A percentile compares a stretch with the other conserved stretches of the same genome.
Conservation (phyloP, 2,113 vertebrate species). For the Macroglossus sobrinus region DNA sequence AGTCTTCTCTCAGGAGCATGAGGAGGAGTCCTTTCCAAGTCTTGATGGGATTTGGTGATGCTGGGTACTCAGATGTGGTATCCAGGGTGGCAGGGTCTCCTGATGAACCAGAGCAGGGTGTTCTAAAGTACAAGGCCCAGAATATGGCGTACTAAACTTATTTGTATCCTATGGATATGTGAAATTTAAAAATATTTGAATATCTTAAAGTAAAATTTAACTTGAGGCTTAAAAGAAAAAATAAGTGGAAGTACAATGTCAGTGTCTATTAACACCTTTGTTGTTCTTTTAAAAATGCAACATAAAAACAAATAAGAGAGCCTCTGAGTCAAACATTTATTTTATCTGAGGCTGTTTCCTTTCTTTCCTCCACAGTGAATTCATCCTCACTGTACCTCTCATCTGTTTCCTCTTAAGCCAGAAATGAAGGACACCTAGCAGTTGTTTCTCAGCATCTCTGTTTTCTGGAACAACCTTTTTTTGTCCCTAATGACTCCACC, state of each 20-base stretch:
- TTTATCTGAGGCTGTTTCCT: background rate
- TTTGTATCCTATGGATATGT: background rate
- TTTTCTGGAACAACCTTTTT: background rate
- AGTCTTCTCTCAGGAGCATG: background rate
- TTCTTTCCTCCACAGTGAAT: background rate
- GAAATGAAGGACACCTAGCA: background rate
- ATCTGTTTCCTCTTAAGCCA: background rate
- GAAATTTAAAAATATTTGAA: background rate
- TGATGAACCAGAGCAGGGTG: background rate
- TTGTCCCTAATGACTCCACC: background rate
- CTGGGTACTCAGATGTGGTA: background rate
- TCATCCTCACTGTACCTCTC: slow-evolving; percentile 7
- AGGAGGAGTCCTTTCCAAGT: background rate
- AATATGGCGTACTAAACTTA: too few relatives aligned
- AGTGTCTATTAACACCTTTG: background rate
- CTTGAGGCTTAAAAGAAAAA: slow-evolving; percentile 11
- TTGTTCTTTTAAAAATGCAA: background rate
- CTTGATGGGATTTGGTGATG: background rate
- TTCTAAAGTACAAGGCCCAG: background rate
- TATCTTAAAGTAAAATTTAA: background rate
- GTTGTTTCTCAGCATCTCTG: background rate
- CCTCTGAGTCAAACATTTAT: background rate
- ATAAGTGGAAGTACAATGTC: background rate
- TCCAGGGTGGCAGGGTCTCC: background rate
- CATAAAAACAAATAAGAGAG: background rate